Evolutionary conservation across 2,797 vertebrate genomes (phyloP), one percentile per base, ranked within the genome.

Genomic region (Urosaurus nigricauda): DNA sequence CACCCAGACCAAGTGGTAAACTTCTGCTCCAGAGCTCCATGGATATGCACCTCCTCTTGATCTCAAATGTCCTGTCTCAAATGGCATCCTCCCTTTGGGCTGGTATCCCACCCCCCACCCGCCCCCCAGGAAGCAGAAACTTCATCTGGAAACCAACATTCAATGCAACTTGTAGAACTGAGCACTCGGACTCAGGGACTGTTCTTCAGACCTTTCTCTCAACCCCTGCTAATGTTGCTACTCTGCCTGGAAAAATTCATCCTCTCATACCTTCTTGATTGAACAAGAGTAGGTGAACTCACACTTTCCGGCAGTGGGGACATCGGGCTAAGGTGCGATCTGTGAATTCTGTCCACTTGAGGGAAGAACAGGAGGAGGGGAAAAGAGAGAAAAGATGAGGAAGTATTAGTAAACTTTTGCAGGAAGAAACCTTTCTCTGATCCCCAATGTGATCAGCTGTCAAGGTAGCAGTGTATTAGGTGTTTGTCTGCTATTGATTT

Each of bases 261-360:
- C 21, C 79, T 26, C 5, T 13, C n/a, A 4, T 24, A 13, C 65
- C 65, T 78, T 65, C 2, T 29, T 16, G 16, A 37, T 32, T 19
- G 32, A 58, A 19, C 6, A 73, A 2, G 21, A 70, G 70, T 73
- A 86, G 87, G 85, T 91, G 21, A 82, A 98, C 98, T 98, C 95
- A 99, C 98, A 99, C 98, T 98, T 98, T 98, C 94, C 98, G 98
- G 97, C 98, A 99, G 96, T 99, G 98, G 37, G 98, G 98, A 95
- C 98, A 99, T 83, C 98, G 96, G 90, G 98, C 98, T 96, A 99
- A 96, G 53, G 98, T 98, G 95, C 98, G 97, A 94, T 98, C 98
- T 40, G 98, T 98, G 96, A 98, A 98, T 96, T 98, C 98, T 93
- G 98, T 98, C 98, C 98, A 99, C 98, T 99, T 95, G 32, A n/a